Base-by-base conservation (phyloP, 2,113 vertebrate species). In the Nannospalax galili region DNA sequence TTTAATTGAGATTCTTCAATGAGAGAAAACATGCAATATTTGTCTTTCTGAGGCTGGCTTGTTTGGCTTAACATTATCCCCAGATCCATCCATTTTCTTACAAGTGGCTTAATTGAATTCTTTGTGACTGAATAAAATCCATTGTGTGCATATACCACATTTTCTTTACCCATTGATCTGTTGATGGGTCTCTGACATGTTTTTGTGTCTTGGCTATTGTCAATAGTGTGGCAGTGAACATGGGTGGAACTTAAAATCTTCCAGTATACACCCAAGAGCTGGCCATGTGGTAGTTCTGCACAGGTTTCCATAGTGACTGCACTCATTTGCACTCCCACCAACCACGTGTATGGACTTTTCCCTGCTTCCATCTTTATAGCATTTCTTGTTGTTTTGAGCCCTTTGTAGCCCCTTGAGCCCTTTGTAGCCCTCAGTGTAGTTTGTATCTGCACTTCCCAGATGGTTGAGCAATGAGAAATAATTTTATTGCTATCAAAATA, bases 401-500 rank as follows among this genome's bases (percentile, higher is more conserved):
- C 72, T 40, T 72, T 56, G 67, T 22, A 56, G 26, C 28, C 6
- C 19, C 22, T 58, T 37, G 37, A 58, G 14, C 28, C 52, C 72
- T 40, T 72, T 56, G 67, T 22, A 56, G n/a, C n/a, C 30, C 48
- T 72, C 67, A 69, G 15, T 35, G 14, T 69, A 58, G 67, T 56
- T 37, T 40, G 37, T 24, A 16, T 56, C 24, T 56, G 67, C 32
- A 56, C 52, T 69, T 85, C 22, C 65, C 35, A n/a, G 8, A 2
- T 86, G 45, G 15, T 45, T 85, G 24, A 52, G 64, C 22, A 37
- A 70, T 58, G n/a, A 75, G 69, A 65, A 56, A 17, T 28, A 74
- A 58, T 74, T 81, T 77, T 69, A 40, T 60, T 82, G 28, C 75
- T 92, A 62, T 77, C 52, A 88, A 88, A 88, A 60, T 60, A n/a